Base-by-base conservation (phyloP, 2,797 vertebrate species). In the Phrynocephalus vlangalii region DNA sequence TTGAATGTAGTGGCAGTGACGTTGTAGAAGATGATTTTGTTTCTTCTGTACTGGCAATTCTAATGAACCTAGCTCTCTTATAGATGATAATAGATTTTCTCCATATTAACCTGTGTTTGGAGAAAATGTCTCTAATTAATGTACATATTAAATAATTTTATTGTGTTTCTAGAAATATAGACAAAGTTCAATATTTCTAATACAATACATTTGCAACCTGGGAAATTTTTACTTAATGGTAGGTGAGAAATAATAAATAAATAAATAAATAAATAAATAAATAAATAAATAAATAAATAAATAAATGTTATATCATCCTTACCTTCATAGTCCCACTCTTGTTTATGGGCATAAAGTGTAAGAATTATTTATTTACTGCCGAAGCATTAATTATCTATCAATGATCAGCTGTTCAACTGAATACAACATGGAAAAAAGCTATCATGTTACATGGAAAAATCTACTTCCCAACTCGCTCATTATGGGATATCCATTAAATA, bases 401-500 rank as follows among this genome's bases (percentile, higher is more conserved):
- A 63, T 75, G 10, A 82, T 75, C 73, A 83, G 30, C 50, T 52
- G 9, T 78, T 44, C 75, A 70, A 11, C n/a, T 83, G 48, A 70
- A 16, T 78, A n/a, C n/a, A 18, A 70, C 33, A 78, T 13, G 38
- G 56, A 44, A 10, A 48, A 52, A 30, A 86, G 30, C 28, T 82
- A 13, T 87, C 30, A 79, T 87, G 70, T 38, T 77, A 70, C 44
- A 44, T 75, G n/a, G 63, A 44, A 50, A 73, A 87, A n/a, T 11
- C 38, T 50, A 79, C 50, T 38, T 28, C 56, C 33, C n/a, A 77
- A 52, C 60, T 10, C n/a, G n/a, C 26, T 78, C 66, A 44, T 13
- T 10, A 22, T 44, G 38, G 38, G 38, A 44, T 76, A 48, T n/a
- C 28, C 68, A 82, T 82, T 26, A 44, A 72, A 72, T 72, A 18